Base-by-base conservation (phyloP, 2,888 invertebrate genomes). In the Chrysina gloriosa region DNA sequence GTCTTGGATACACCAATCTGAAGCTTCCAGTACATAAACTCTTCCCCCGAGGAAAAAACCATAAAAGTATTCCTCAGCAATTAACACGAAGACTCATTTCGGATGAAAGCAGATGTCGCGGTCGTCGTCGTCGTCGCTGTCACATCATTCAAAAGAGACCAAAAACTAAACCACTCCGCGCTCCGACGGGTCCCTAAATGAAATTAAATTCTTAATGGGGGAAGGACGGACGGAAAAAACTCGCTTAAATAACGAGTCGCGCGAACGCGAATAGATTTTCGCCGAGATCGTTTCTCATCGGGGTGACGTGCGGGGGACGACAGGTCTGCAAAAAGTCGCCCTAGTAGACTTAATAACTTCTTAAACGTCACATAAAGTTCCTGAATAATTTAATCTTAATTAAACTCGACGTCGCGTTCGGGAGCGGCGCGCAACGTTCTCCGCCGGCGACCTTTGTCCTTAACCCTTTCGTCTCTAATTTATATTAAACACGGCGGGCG, bases 381-480 rank as follows among this genome's bases (percentile, higher is more conserved):
- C 31, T 63, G 63, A 63, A 63, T 63, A 63, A 63, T 63, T 63
- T 63, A 63, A 63, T 63, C 63, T 63, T 63, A 63, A 63, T 63
- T 63, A 63, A 63, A 50, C 23, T 48, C 34, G 34, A 63, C 48
- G 50, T 39, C 56, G 31, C 34, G 34, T 56, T 56, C 14, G 27
- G 34, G n/a, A n/a, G n/a, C 25, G 25, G 34, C 31, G 48, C 2
- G 48, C 11, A 39, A 47, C 36, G 23, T 29, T 29, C 63, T 54
- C 21, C 19, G 25, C 27, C 14, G 16, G 27, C 50, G 63, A 39
- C 34, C 63, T 63, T 31, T 63, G 63, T 34, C 63, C 47, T 63
- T n/a, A 19, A 29, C 47, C 21, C n/a, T 16, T 14, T 25, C 21
- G 2, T 23, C 21, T 25, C 21, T 56, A 56, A 56, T 56, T 56